Evolutionary conservation across 2,797 vertebrate species (phyloP), one percentile per base, ranked within the genome.

Genomic region (Gouania willdenowi): DNA sequence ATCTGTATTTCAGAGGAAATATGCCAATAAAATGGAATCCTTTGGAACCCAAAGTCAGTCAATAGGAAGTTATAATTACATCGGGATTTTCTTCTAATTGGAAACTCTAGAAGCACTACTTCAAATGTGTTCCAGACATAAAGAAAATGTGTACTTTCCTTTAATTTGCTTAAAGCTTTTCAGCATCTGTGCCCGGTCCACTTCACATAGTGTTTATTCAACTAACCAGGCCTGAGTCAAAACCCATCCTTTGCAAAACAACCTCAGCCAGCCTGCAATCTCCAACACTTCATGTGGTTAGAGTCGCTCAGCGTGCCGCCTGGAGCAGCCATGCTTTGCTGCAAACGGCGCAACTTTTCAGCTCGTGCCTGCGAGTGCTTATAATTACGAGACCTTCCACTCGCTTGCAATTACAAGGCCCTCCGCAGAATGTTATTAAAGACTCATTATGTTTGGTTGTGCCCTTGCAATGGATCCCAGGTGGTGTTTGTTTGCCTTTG

Each of bases 11-110:
- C n/a, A n/a, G n/a, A n/a, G n/a, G n/a, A n/a, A n/a, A n/a, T n/a
- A n/a, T n/a, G n/a, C n/a, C n/a, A n/a, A n/a, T n/a, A 21, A 26
- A 44, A 16, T 1, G 11, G 6, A 17, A 40, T 35, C 54, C 55
- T 22, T 58, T 58, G 56, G 51, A 66, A 19, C 4, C 4, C 17
- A 7, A 21, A 10, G 2, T 13, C 46, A 42, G 5, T 56, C 62
- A 59, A 74, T 70, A 74, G 55, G 71, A 56, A 44, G 60, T 73
- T 71, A 61, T 62, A 71, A 75, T 81, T 75, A 63, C 5, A 18
- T 6, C 48, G 58, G 67, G 63, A 46, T 59, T 62, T 53, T 75
- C 59, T 61, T 57, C 34, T 73, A 71, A 75, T 67, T 77, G 64
- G 52, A 24, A 7, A 66, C 41, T n/a, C n/a, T n/a, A n/a, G n/a